Evolutionary conservation across 1,140 invertebrate genomes (phyloP).

Genomic region (Drosophila bocqueti): DNA sequence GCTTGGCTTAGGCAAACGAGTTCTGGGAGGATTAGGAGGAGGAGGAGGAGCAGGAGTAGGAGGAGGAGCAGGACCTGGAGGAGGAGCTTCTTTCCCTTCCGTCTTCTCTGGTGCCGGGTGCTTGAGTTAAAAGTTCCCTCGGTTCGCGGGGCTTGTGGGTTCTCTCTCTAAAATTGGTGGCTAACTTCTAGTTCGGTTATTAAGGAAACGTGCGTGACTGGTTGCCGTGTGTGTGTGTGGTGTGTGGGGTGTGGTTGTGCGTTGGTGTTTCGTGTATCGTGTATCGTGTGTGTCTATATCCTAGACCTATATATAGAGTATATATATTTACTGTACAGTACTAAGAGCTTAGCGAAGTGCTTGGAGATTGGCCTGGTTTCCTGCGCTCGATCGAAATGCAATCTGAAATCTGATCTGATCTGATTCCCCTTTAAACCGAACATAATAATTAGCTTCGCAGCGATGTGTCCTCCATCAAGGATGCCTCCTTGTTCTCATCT

Average conservation of each 20-base stretch:
- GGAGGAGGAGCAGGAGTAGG: constrained; percentile 1
- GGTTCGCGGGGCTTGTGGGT: constrained; percentile 15
- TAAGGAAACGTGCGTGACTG: constrained; percentile 69
- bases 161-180: constrained; percentile 57
- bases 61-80: not conserved
- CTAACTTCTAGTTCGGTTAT: constrained; percentile 65
- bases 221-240: constrained; percentile 16
- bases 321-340: constrained; percentile 76
- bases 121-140: constrained; percentile 30
- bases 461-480: constrained; percentile 7
- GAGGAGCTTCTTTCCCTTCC: constrained; percentile 13
- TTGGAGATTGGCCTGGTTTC: constrained; percentile 31
- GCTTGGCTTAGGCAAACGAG: constrained; percentile 36
- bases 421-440: constrained; percentile 37
- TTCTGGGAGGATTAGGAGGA: constrained; percentile 8
- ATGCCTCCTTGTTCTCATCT: constrained; percentile 18
- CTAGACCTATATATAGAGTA: constrained; percentile 63
- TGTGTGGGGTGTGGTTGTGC: constrained; percentile 24
- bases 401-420: constrained; percentile 39
- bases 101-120: constrained; percentile 20
- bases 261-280: constrained; percentile 37
- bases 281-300: constrained; percentile 52
- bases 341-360: constrained; percentile 60
- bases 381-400: constrained; percentile 52
- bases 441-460: constrained; percentile 19